Evolutionary conservation across 1,140 invertebrate species (phyloP).

Genomic region (Drosophila willistoni): DNA sequence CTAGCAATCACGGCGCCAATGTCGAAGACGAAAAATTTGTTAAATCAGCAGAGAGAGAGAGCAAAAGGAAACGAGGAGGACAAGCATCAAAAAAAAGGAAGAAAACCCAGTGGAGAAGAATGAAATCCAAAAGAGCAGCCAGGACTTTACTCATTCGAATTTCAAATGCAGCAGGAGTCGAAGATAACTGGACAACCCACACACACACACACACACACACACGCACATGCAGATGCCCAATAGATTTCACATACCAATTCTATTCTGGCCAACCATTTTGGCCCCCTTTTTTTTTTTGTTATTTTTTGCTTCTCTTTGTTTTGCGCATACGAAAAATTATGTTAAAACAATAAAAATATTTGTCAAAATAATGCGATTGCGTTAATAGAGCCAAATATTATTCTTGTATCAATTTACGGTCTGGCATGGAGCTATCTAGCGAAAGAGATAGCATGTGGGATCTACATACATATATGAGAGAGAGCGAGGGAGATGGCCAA

Average conservation of each 20-base stretch:
- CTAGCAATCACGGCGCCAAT: conserved; percentile 61
- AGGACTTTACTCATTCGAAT: conserved; percentile 66
- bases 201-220: conserved; percentile 22
- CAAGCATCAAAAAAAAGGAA: conserved; percentile 14
- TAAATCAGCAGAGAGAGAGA: conserved; percentile 65
- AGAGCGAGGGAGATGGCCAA: background rate
- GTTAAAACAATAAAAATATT: conserved; percentile 81
- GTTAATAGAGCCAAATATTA: conserved; percentile 82
- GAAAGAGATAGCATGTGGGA: too few relatives aligned
- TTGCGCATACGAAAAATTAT: conserved; percentile 75
- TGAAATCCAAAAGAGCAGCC: conserved; percentile 32
- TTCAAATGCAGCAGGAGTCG: conserved; percentile 64
- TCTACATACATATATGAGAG: too few relatives aligned
- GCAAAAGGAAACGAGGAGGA: conserved; percentile 21
- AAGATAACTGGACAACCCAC: conserved; percentile 42
- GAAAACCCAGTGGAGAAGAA: background rate
- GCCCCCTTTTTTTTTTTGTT: conserved; percentile 16
- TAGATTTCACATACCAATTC: conserved; percentile 31
- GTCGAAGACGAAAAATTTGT: conserved; percentile 72
- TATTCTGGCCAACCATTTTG: background rate
- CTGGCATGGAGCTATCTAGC: background rate
- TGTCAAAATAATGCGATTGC: conserved; percentile 82
- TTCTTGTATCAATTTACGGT: conserved; percentile 78
- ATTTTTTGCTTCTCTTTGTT: conserved; percentile 15
- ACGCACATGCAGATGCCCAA: conserved; percentile 27